These are phyloP conservation scores for Coptodon rendalli DNA, from an alignment of 2,113 vertebrate genomes.

Conservation along the genomic window DNA sequence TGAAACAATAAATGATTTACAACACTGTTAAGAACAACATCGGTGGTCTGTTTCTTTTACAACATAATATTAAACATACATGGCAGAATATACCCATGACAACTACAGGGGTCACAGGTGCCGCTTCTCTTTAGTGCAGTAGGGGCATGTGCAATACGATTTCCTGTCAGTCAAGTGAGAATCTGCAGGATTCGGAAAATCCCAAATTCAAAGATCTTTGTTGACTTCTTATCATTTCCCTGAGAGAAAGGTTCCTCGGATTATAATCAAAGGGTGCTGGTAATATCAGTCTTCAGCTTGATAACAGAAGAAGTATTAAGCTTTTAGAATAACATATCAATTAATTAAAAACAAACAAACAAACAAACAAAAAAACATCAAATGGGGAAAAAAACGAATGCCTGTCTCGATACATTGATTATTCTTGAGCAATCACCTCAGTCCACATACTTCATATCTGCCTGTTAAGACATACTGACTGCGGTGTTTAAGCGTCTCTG, in stretches of 20 bases:
- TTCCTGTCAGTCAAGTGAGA: not conserved
- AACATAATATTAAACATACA: not conserved
- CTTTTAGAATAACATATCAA: not conserved
- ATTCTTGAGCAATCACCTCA: not conserved
- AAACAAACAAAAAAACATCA: not conserved
- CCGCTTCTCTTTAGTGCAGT: not conserved
- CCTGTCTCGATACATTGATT: not conserved
- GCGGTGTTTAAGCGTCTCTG: not conserved
- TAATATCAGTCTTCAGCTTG: not conserved
- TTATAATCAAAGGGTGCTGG: not conserved
- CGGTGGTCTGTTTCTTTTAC: not conserved
- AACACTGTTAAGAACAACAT: not conserved
- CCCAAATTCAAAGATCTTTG: not conserved
- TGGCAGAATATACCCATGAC: not conserved
- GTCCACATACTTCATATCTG: not conserved
- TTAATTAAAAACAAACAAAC: not conserved
- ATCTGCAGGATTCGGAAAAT: not conserved
- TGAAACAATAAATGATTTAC: not conserved
- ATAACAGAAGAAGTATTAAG: not conserved
- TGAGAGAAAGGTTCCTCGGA: not conserved
- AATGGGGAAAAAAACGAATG: not conserved
- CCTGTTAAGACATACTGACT: not conserved
- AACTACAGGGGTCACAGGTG: not conserved
- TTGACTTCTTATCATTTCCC: not conserved
- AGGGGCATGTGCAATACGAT: not conserved